Conservation (phyloP, 2,113 vertebrate species). For the Herpetotheres cachinnans region DNA sequence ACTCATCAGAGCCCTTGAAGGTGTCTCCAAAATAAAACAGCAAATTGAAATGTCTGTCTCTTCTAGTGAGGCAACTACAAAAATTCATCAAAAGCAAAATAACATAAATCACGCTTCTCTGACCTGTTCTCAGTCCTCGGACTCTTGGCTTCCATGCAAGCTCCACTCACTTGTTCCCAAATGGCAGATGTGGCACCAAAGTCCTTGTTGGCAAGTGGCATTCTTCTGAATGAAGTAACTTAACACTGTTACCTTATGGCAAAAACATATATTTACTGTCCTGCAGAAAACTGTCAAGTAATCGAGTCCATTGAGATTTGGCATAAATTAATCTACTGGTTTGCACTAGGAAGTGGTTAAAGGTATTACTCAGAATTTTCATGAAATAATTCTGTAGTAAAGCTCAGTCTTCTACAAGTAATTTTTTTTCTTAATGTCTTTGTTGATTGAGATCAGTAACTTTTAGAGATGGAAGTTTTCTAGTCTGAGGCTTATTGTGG, state of each 20-base stretch:
- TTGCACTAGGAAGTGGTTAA: not conserved
- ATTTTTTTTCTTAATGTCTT: not conserved
- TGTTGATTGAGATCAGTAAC: not conserved
- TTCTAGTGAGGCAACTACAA: not conserved
- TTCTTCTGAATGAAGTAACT: not conserved
- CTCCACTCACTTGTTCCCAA: not conserved
- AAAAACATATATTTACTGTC: not conserved
- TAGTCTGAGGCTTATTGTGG: not conserved
- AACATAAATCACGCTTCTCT: not conserved
- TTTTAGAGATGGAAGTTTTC: not conserved
- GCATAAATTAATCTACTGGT: not conserved
- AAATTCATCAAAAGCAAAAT: not conserved
- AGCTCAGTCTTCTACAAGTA: not conserved
- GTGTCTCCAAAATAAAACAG: not conserved
- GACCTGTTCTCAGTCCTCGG: not conserved
- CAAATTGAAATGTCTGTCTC: not conserved
- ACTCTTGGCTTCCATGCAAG: not conserved
- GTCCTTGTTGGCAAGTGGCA: not conserved
- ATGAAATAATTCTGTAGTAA: not conserved
- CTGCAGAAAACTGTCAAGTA: not conserved
- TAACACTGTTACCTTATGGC: rapidly evolving
- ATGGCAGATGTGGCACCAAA: not conserved
- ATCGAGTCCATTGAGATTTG: not conserved
- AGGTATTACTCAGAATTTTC: not conserved
- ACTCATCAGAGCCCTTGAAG: not conserved